Conservation (phyloP, 2,113 vertebrate species). For the Camarhynchus parvulus region DNA sequence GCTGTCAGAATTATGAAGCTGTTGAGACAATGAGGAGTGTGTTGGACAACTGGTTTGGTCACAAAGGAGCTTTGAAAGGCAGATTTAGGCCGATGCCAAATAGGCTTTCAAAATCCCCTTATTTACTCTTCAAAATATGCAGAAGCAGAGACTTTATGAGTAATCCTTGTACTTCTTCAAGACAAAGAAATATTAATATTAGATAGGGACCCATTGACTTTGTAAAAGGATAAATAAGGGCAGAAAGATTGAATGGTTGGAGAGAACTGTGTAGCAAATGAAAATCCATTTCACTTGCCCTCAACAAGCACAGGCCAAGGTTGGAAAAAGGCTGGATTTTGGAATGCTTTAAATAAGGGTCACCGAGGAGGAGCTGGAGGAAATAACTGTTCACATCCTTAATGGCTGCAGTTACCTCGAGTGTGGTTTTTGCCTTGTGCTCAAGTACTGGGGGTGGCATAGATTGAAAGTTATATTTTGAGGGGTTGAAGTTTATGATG, state of each 20-base stretch:
- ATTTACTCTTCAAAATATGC: slow-evolving; percentile 12
- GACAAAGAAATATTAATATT: background rate
- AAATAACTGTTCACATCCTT: background rate
- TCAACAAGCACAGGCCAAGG: background rate
- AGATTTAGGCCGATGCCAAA: slow-evolving; percentile 44
- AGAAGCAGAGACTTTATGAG: slow-evolving; percentile 11
- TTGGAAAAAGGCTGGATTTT: background rate
- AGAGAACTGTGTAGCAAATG: background rate
- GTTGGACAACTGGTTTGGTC: slow-evolving; percentile 32
- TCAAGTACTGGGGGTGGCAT: background rate
- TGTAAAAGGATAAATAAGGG: background rate
- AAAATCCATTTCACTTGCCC: background rate
- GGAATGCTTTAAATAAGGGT: background rate
- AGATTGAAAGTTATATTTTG: background rate
- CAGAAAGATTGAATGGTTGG: background rate
- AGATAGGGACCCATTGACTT: background rate
- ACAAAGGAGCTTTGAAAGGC: slow-evolving; percentile 41
- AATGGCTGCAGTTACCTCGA: background rate
- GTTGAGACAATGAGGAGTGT: slow-evolving; percentile 6
- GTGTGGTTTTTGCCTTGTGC: background rate
- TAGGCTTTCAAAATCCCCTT: slow-evolving; percentile 35
- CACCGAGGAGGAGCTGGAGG: background rate
- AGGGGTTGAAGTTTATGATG: background rate
- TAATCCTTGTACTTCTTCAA: slow-evolving; percentile 18
- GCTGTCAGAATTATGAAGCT: background rate